Conservation (phyloP, 1,140 invertebrate species). For the Aphidius gifuensis region DNA sequence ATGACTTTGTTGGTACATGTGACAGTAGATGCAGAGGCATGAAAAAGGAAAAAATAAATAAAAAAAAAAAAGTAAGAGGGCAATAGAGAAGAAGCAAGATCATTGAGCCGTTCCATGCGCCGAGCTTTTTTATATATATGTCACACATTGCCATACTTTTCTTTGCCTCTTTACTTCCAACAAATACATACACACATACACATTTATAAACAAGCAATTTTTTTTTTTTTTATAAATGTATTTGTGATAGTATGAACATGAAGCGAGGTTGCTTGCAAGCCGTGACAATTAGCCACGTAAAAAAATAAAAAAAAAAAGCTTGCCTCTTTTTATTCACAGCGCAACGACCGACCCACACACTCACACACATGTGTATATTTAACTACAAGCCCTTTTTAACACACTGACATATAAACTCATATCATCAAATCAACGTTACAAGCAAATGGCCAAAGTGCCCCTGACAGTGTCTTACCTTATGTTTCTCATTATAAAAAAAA, state of each 20-base stretch:
- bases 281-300: slow-evolving; percentile 17
- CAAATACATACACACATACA: background rate
- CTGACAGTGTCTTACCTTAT: slow-evolving; percentile 15
- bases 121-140: background rate
- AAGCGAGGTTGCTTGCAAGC: background rate
- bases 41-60: too few species aligned
- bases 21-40: too few species aligned
- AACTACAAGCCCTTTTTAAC: too few species aligned
- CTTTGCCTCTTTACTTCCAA: background rate
- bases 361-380: too few species aligned
- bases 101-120: slow-evolving; percentile 8
- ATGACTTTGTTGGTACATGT: background rate
- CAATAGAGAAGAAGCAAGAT: background rate
- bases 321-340: slow-evolving; percentile 11
- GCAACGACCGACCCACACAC: slow-evolving; percentile 11
- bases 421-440: too few species aligned
- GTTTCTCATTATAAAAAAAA: slow-evolving; percentile 18
- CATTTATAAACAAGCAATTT: background rate
- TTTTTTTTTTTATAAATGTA: background rate
- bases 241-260: too few species aligned
- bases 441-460: background rate
- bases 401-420: too few species aligned
- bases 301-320: background rate
- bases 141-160: background rate
- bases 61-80: too few species aligned